A percentile compares a stretch with the other conserved stretches of the same genome.
Conservation (phyloP, 2,797 vertebrate species). For the Myotis daubentonii region DNA sequence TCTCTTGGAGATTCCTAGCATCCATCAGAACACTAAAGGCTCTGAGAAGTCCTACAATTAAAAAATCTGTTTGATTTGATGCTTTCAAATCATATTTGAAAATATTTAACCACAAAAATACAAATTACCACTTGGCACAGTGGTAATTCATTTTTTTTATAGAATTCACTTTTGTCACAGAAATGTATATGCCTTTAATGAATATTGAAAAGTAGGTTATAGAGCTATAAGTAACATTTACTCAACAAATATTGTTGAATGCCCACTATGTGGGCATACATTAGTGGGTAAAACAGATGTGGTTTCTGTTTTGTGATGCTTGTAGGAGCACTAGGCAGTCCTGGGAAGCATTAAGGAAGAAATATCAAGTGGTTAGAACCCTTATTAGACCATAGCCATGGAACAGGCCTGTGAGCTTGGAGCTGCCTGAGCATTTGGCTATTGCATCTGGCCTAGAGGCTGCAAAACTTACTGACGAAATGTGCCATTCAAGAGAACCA, state of each 20-base stretch:
- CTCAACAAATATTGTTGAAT: neutral
- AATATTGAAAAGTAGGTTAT: neutral
- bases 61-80: neutral
- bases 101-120: neutral
- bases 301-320: neutral
- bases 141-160: neutral
- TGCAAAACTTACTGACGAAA: neutral
- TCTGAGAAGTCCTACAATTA: constrained; percentile 9
- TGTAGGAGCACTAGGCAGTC: neutral
- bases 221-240: neutral
- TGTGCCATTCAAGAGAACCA: neutral
- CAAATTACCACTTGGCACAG: constrained; percentile 18
- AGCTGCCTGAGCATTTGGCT: neutral
- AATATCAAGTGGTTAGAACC: neutral
- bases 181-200: neutral
- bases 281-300: neutral
- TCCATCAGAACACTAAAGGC: neutral
- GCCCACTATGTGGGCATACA: neutral
- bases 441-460: neutral
- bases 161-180: neutral
- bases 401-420: neutral
- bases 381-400: neutral
- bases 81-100: neutral
- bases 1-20: neutral
- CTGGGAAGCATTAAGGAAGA: neutral